Base-by-base conservation (phyloP, 2,888 invertebrate species). In the Amphipoea oculea region DNA sequence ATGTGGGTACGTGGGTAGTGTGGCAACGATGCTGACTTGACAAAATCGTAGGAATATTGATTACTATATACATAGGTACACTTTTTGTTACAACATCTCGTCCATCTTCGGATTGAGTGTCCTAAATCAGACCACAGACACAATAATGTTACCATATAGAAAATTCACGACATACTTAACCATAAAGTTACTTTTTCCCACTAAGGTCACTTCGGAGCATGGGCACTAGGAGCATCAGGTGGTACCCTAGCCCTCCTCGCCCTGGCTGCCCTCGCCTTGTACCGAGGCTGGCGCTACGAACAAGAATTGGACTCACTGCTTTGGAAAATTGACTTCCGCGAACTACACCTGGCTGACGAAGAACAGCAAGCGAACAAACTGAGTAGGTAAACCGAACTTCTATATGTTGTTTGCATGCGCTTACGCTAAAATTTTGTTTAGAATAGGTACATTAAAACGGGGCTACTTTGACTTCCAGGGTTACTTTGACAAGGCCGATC, bases 311-410 rank as follows among this genome's bases (percentile, higher is more conserved):
- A 99, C 93, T 99, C 99, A 77, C 96, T 99, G 63, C 97, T 99
- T 63, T 99, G 99, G 99, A 99, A 99, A 96, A 98, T 99, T 79
- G 99, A 99, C 96, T 99, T 98, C 95, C 98, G 98, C 83, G 99
- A 99, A 90, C 98, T 99, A 71, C 98, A 99, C 92, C 97, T 98
- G 65, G 96, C 97, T 6, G 96, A 96, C n/a, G 96, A 96, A 67
- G 96, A 96, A 73, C 95, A 95, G 87, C 94, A 94, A 91, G 91
- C 93, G 94, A 95, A 95, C 96, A 96, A 97, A 96, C 94, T 97
- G 96, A 97, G 97, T 97, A 97, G 97, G 97, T 96, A 97, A 96
- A 96, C 95, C 92, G 90, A 95, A 94, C 91, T 95, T 95, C 82
- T 91, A 89, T 81, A 94, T 96, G 95, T 96, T 96, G 95, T 96